phyloP scores from a whole-genome alignment of 2,797 vertebrate genomes.

The Myotis daubentonii region DNA sequence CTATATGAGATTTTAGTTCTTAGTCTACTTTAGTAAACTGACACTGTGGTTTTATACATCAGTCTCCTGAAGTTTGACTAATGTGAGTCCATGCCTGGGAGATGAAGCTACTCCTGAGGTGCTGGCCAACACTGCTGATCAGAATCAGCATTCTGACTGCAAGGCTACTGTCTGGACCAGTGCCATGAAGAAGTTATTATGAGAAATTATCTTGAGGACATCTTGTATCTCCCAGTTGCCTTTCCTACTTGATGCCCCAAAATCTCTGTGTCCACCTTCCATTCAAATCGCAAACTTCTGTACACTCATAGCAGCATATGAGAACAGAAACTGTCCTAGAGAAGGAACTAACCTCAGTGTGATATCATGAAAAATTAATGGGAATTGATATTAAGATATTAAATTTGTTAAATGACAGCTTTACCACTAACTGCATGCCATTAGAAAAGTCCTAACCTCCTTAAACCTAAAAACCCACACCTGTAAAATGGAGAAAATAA shows the following conservation, averaged over 20 bases:
- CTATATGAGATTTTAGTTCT: background rate
- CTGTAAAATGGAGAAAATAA: background rate
- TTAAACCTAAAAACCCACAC: background rate
- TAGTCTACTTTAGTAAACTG: background rate
- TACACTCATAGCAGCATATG: accelerated
- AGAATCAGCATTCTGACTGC: background rate
- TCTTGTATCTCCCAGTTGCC: accelerated
- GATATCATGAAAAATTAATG: background rate
- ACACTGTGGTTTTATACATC: background rate
- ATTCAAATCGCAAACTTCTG: background rate
- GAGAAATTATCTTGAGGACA: background rate
- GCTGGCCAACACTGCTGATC: background rate
- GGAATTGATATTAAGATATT: background rate
- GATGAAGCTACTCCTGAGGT: background rate
- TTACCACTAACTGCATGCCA: background rate
- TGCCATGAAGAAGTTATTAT: background rate
- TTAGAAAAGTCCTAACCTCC: background rate
- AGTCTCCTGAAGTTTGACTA: background rate
- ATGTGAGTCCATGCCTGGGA: background rate
- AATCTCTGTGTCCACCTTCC: background rate
- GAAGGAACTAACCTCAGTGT: background rate
- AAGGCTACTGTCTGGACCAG: background rate
- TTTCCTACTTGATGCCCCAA: background rate
- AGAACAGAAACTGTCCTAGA: background rate
- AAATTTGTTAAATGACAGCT: background rate